A percentile compares a stretch with the other conserved stretches of the same genome.
phyloP scores from a whole-genome alignment of 2,797 vertebrate genomes.

The Arctocebus calabarensis region DNA sequence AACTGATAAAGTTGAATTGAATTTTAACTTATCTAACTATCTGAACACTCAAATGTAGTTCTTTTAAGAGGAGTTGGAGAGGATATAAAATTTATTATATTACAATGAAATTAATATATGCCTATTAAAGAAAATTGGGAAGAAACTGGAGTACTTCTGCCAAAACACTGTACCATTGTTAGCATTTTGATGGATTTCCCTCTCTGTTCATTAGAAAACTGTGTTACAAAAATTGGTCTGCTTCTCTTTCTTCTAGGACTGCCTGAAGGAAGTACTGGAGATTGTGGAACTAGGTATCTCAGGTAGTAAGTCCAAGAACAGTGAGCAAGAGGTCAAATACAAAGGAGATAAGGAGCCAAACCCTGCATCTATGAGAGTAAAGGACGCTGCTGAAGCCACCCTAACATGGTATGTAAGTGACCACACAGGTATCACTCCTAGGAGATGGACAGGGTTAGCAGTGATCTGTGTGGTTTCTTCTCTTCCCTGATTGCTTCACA shows the following conservation, averaged over 20 bases:
- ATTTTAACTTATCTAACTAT: constrained; percentile 12
- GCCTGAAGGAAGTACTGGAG: constrained; percentile 94
- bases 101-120: constrained; percentile 34
- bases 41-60: constrained; percentile 58
- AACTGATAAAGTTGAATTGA: constrained; percentile 50
- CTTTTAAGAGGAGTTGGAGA: constrained; percentile 50
- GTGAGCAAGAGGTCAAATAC: constrained; percentile 92
- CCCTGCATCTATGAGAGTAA: constrained; percentile 96
- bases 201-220: constrained; percentile 34
- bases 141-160: constrained; percentile 16
- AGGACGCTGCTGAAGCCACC: constrained; percentile 96
- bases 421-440: neutral
- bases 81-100: constrained; percentile 30
- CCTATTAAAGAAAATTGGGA: constrained; percentile 42
- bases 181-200: constrained; percentile 36
- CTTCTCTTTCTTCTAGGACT: constrained; percentile 89
- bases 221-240: constrained; percentile 48
- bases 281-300: constrained; percentile 98
- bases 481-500: neutral
- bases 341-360: constrained; percentile 96
- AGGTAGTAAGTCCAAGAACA: constrained; percentile 94
- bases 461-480: neutral
- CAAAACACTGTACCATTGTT: neutral
- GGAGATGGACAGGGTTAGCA: neutral
- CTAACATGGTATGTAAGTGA: constrained; percentile 92